These are phyloP conservation scores for Panagrolaimus sp. DNA, from an alignment of 1,140 invertebrate species.

Conservation along the genomic window DNA sequence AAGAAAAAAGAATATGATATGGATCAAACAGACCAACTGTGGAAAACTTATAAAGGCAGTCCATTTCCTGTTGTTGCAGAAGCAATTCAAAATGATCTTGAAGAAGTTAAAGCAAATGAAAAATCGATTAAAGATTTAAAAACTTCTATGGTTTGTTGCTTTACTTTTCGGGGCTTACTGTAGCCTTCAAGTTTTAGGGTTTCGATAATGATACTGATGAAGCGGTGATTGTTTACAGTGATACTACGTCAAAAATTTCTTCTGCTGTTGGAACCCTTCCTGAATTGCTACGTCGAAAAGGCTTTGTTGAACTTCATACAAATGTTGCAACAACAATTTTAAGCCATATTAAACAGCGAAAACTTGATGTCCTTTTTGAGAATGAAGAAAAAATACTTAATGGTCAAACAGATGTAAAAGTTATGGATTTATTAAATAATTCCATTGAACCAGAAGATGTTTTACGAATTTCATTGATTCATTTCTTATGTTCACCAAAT, in stretches of 20 bases:
- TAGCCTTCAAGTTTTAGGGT: conserved; percentile 55
- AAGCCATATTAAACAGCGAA: conserved; percentile 61
- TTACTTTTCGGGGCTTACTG: not conserved
- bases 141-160: conserved; percentile 70
- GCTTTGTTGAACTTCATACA: conserved; percentile 95
- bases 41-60: conserved; percentile 62
- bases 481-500: conserved; percentile 75
- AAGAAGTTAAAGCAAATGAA: conserved; percentile 85
- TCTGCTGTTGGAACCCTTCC: conserved; percentile 78
- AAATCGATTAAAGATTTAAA: conserved; percentile 93
- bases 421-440: conserved; percentile 17
- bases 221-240: conserved; percentile 71
- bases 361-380: conserved; percentile 92
- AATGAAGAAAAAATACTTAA: conserved; percentile 92
- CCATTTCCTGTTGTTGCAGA: conserved; percentile 95
- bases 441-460: conserved; percentile 75
- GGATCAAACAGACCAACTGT: conserved; percentile 66
- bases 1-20: conserved; percentile 80
- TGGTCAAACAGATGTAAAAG: conserved; percentile 60
- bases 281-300: conserved; percentile 89
- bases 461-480: conserved; percentile 86
- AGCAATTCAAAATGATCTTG: conserved; percentile 92
- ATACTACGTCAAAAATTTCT: conserved; percentile 86
- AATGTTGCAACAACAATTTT: conserved; percentile 77
- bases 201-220: conserved; percentile 62